phyloP scores from a whole-genome alignment of 2,797 vertebrate genomes.

The Threskiornis aethiopicus region DNA sequence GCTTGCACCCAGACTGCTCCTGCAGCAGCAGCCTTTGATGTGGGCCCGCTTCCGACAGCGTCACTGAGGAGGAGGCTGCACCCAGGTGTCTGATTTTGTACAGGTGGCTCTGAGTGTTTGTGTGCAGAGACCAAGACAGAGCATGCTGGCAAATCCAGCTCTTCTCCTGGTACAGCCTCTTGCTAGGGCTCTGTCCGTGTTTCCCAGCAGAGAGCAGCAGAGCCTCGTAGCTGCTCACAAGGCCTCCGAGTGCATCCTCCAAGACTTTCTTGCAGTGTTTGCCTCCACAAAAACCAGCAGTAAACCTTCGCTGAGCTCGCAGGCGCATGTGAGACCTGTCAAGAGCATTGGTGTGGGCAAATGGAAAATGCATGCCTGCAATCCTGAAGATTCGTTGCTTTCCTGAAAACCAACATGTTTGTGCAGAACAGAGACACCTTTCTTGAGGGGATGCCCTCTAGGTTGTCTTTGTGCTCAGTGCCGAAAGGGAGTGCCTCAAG shows the following conservation, averaged over 20 bases:
- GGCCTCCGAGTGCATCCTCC: background rate
- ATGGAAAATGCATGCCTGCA: background rate
- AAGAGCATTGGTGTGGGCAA: background rate
- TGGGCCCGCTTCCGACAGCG: background rate
- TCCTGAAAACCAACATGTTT: background rate
- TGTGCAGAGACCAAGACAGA: background rate
- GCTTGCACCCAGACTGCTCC: background rate
- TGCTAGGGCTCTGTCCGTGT: background rate
- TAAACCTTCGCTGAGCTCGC: background rate
- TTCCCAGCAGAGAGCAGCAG: constrained; percentile 74
- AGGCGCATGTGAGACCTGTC: background rate
- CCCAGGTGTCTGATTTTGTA: background rate
- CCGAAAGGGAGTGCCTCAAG: background rate
- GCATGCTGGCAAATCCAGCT: background rate
- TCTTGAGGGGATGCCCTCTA: background rate
- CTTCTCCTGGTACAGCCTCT: background rate
- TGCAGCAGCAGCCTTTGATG: background rate
- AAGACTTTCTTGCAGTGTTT: background rate
- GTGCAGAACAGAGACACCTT: background rate
- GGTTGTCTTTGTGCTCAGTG: background rate
- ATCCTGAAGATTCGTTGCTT: background rate
- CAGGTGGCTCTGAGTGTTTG: background rate
- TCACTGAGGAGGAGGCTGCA: background rate
- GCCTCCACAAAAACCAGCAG: background rate
- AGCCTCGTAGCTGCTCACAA: constrained; percentile 1